These are phyloP conservation scores for Bufo gargarizans DNA, from an alignment of 2,113 vertebrate species.

Conservation along the genomic window DNA sequence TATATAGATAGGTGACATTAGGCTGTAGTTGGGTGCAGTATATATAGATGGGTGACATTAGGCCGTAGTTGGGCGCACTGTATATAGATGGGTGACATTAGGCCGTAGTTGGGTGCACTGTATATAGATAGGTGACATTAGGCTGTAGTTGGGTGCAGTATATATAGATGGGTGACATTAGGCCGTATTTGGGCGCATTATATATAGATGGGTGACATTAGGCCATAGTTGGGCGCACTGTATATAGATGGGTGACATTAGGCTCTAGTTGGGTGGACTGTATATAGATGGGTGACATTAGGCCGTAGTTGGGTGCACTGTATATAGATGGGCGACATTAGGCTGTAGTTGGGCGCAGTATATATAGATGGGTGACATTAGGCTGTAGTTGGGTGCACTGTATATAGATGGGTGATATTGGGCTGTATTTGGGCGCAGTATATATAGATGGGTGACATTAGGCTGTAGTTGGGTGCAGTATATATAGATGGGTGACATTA, in stretches of 20 bases:
- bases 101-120: not conserved
- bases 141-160: not conserved
- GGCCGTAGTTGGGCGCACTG: not conserved
- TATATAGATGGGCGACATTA: no score
- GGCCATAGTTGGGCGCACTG: not conserved
- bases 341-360: no score
- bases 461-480: no score
- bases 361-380: no score
- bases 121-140: not conserved
- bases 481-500: no score
- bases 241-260: not conserved
- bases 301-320: no score
- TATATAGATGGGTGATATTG: no score
- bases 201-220: not conserved
- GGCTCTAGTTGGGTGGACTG: not conserved
- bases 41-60: not conserved
- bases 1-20: not conserved
- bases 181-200: not conserved
- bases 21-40: not conserved
- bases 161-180: not conserved
- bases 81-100: not conserved
- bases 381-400: no score
- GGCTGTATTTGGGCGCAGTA: no score
- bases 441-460: no score
- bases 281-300: no score